These are phyloP conservation scores for Hemicentrotus pulcherrimus DNA, from an alignment of 35 echinoderm and acorn worm species.

Conservation along the genomic window DNA sequence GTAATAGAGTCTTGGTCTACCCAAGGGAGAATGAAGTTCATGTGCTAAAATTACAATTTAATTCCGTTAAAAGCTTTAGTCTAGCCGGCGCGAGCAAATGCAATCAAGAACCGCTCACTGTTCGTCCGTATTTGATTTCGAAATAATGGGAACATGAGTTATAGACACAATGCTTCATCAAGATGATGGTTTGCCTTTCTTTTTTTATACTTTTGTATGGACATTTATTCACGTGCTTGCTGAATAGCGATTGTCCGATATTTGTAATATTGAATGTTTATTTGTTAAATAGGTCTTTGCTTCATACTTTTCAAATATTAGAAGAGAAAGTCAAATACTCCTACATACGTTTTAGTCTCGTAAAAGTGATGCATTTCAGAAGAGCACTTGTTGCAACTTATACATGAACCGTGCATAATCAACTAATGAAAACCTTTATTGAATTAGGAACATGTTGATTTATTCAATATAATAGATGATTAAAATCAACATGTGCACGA, in stretches of 20 bases:
- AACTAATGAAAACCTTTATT: too few species aligned
- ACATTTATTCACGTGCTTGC: too few species aligned
- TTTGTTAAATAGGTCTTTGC: neutral
- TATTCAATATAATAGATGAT: too few species aligned
- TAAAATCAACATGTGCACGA: too few species aligned
- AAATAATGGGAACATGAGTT: slow-evolving; percentile 18
- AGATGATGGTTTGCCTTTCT: neutral
- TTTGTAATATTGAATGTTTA: neutral
- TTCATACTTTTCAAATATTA: neutral
- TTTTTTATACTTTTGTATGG: neutral
- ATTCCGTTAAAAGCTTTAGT: slow-evolving; percentile 36
- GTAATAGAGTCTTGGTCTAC: neutral
- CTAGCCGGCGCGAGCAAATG: neutral
- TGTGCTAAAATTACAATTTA: slow-evolving; percentile 47
- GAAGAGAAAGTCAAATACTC: neutral
- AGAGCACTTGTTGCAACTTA: too few species aligned
- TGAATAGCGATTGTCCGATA: too few species aligned
- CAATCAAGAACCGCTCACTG: neutral
- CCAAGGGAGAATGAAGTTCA: neutral
- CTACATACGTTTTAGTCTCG: too few species aligned
- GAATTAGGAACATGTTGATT: too few species aligned
- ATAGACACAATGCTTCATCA: neutral
- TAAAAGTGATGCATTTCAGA: too few species aligned
- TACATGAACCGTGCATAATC: too few species aligned
- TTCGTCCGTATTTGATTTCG: neutral